Conservation (phyloP, 2,797 vertebrate species). For the Pseudochaenichthys georgianus region DNA sequence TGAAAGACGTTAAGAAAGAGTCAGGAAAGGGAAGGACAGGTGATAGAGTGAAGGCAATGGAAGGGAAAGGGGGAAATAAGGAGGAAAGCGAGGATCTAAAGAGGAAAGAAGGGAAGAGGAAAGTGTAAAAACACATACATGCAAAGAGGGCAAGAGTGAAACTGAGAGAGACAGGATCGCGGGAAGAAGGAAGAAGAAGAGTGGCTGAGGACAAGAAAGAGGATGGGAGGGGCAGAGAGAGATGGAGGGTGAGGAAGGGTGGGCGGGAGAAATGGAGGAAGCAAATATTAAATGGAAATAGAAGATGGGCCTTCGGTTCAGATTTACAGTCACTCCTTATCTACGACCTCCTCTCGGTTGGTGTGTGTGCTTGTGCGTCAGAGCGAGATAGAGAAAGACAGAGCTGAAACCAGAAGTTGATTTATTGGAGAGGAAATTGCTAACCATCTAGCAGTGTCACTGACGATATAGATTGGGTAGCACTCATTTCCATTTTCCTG, state of each 20-base stretch:
- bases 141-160: not conserved
- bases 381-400: slow-evolving; percentile 69
- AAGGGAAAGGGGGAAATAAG: not conserved
- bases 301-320: slow-evolving; percentile 70
- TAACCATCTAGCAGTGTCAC: slow-evolving; percentile 82
- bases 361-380: slow-evolving; percentile 44
- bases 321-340: slow-evolving; percentile 84
- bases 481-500: slow-evolving; percentile 80
- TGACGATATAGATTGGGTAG: slow-evolving; percentile 80
- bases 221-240: slow-evolving; percentile 12
- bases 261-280: slow-evolving; percentile 44
- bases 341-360: slow-evolving; percentile 61
- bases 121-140: not conserved
- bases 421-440: slow-evolving; percentile 89
- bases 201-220: slow-evolving; percentile 11
- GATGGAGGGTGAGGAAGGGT: slow-evolving; percentile 26
- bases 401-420: slow-evolving; percentile 76
- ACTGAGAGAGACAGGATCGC: not conserved
- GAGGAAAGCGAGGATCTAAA: not conserved
- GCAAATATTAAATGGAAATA: slow-evolving; percentile 73
- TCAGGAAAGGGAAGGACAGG: not conserved
- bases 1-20: not conserved
- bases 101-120: not conserved
- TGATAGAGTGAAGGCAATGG: not conserved
- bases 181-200: too few relatives aligned